Percentiles rank a stretch among this genome's conserved stretches.
These are phyloP conservation scores for Cepaea nemoralis DNA, from an alignment of 1,140 invertebrate genomes.

Conservation along the genomic window DNA sequence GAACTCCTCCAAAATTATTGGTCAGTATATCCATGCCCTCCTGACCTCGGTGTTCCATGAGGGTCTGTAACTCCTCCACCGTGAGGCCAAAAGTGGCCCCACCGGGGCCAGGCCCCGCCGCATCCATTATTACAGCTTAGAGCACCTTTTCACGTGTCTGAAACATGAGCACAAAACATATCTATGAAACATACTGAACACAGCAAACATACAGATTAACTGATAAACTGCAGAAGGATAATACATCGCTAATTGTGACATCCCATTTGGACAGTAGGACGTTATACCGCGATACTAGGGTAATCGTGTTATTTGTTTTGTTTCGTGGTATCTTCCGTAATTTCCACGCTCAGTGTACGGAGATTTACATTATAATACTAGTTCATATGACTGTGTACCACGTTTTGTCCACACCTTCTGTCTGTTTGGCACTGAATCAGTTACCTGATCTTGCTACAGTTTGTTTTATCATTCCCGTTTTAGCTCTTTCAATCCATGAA, in stretches of 20 bases:
- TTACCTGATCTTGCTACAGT: too few species aligned
- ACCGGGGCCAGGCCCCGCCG: constrained; percentile 24
- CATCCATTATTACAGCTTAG: constrained; percentile 40
- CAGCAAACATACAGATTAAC: neutral
- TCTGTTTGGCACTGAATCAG: too few species aligned
- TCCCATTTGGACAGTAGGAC: too few species aligned
- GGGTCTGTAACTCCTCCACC: constrained; percentile 92
- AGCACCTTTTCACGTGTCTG: constrained; percentile 8
- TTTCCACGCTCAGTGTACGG: too few species aligned
- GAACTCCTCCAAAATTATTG: constrained; percentile 85
- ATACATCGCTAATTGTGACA: neutral
- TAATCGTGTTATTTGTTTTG: too few species aligned
- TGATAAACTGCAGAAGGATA: neutral
- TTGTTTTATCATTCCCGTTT: too few species aligned
- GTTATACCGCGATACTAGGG: too few species aligned
- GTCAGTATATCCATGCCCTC: constrained; percentile 90
- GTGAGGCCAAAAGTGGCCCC: constrained; percentile 85
- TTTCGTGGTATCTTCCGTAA: too few species aligned
- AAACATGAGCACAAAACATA: neutral
- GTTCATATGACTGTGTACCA: too few species aligned
- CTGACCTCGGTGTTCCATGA: constrained; percentile 93
- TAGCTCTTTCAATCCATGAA: too few species aligned
- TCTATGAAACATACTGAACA: neutral
- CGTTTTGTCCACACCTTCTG: too few species aligned
- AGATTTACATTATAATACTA: too few species aligned